A percentile compares a stretch with the other conserved stretches of the same genome.
These are phyloP conservation scores for Chrosomus eos DNA, from an alignment of 2,797 vertebrate genomes.

Conservation along the genomic window DNA sequence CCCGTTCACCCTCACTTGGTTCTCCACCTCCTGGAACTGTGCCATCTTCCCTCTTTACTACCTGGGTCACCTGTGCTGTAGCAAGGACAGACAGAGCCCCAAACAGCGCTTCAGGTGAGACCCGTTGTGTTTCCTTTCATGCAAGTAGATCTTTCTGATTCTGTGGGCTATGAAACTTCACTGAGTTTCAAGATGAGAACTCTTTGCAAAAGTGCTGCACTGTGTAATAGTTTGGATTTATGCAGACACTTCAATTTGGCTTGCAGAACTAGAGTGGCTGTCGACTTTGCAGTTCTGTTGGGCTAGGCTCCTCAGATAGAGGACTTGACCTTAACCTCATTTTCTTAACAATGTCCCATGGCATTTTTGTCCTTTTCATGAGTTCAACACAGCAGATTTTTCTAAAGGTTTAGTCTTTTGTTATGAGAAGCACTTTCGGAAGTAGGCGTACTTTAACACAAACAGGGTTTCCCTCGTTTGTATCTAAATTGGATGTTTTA, in stretches of 20 bases:
- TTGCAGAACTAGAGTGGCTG: background rate
- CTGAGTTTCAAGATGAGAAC: background rate
- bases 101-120: slow-evolving; percentile 92
- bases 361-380: slow-evolving; percentile 6
- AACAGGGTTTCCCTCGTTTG: background rate
- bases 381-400: slow-evolving; percentile 11
- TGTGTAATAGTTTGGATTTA: slow-evolving; percentile 6
- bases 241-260: background rate
- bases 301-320: slow-evolving; percentile 1
- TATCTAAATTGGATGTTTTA: background rate
- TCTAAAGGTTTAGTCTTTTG: slow-evolving; percentile 3
- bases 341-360: slow-evolving; percentile 34
- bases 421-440: background rate
- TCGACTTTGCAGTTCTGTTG: slow-evolving; percentile 3
- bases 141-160: slow-evolving; percentile 3
- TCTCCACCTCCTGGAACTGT: slow-evolving; percentile 95
- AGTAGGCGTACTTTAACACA: background rate
- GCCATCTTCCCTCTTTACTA: slow-evolving; percentile 96
- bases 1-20: slow-evolving; percentile 96
- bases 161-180: background rate
- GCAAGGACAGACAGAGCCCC: slow-evolving; percentile 89
- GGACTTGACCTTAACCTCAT: slow-evolving; percentile 20
- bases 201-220: slow-evolving; percentile 17
- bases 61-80: slow-evolving; percentile 89
- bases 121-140: background rate